Base-by-base conservation (phyloP, 1,140 invertebrate genomes). In the Drosophila nannoptera region DNA sequence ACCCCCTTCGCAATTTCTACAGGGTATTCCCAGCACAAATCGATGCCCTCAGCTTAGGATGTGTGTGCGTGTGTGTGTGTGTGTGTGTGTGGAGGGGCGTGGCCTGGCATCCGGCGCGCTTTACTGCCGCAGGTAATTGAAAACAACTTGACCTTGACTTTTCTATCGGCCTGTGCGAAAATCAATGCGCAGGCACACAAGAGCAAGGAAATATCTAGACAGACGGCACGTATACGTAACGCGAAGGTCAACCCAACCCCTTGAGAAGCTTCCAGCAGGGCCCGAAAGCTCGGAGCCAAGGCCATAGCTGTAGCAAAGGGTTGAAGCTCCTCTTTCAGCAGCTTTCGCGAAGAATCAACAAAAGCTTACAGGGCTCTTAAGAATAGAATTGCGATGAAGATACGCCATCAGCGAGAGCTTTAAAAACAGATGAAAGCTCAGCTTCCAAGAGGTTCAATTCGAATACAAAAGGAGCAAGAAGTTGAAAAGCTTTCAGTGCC, bases 111-210 rank as follows among this genome's bases (percentile, higher is more conserved):
- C 40, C 54, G 29, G 29, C 31, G 7, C 32, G 53, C 32, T 43
- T 55, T 43, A 38, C 7, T 54, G 36, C 36, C 14, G 53, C 29
- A 43, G 29, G 40, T 54, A 55, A 55, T 45, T 56, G 54, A 56
- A 56, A 56, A 45, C 22, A 22, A 31, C 5, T 56, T 45, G 53
- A 22, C 36, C 53, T 55, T 55, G 53, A 55, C 53, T 56, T 32
- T 31, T 32, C 12, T 14, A 29, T 7, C 38, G 5, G 16, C 40
- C 12, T 56, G 29, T 56, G 40, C 7, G 9, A 56, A 56, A 56
- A 56, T 56, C 53, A 56, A 56, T 55, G 53, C 22, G 22, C 22
- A 2, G 3, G 22, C 22, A 22, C 22, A 22, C 22, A 22, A 22
- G 22, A 22, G 22, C 22, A 22, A 22, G 22, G 22, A 22, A 22